Conservation (phyloP, 2,888 invertebrate genomes). For the Thelaira solivaga region DNA sequence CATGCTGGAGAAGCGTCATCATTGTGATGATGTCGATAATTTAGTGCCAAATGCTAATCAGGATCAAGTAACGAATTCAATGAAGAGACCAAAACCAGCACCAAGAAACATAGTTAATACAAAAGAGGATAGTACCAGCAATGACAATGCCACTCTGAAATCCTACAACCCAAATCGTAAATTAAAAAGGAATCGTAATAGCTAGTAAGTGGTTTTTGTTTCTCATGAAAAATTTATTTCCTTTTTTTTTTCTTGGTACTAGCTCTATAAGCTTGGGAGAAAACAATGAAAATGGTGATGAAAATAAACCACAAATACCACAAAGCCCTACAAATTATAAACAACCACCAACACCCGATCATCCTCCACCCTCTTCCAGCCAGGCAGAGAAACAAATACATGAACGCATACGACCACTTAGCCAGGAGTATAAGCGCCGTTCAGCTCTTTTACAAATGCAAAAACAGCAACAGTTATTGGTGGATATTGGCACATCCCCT, state of each 20-base stretch:
- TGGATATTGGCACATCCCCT: constrained; percentile 71
- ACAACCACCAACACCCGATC: constrained; percentile 95
- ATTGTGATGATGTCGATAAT: constrained; percentile 67
- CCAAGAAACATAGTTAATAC: constrained; percentile 68
- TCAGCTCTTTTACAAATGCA: constrained; percentile 70
- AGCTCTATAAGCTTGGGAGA: constrained; percentile 67
- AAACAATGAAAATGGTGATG: constrained; percentile 70
- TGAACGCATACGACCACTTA: constrained; percentile 91
- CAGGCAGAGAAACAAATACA: constrained; percentile 94
- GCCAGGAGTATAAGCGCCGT: constrained; percentile 83
- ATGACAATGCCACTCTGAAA: constrained; percentile 71
- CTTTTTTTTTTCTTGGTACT: no score
- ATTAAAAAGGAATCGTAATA: constrained; percentile 74
- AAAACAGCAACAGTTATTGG: constrained; percentile 70
- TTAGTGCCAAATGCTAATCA: constrained; percentile 69
- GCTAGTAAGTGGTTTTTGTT: constrained; percentile 67
- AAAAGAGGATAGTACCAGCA: constrained; percentile 69
- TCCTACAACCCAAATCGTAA: constrained; percentile 77
- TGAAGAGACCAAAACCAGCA: constrained; percentile 72
- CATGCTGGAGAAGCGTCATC: constrained; percentile 70
- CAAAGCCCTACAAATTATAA: constrained; percentile 92
- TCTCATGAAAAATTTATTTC: not conserved
- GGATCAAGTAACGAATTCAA: constrained; percentile 69
- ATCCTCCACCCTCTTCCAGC: constrained; percentile 93
- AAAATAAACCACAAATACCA: constrained; percentile 79